phyloP scores from a whole-genome alignment of 2,888 invertebrate genomes.

The Seira musarum region DNA sequence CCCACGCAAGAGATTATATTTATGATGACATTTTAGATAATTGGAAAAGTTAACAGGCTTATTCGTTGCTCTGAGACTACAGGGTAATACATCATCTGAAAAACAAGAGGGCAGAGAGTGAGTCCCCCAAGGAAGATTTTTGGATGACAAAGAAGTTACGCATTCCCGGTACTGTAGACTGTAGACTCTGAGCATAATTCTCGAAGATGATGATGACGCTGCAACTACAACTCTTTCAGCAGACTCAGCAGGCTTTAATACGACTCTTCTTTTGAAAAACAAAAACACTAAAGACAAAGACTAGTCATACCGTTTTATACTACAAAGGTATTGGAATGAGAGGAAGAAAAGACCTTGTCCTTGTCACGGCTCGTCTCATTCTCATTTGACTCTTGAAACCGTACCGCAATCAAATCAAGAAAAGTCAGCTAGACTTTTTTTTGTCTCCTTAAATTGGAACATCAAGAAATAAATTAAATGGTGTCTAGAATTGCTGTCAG shows the following conservation, averaged over 20 bases:
- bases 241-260: neutral
- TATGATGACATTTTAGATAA: slow-evolving; percentile 6
- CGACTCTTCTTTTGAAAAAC: neutral
- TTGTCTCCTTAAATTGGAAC: neutral
- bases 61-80: neutral
- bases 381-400: neutral
- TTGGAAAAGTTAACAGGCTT: slow-evolving; percentile 1
- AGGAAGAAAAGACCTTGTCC: neutral
- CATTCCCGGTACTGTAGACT: neutral
- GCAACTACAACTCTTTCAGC: neutral
- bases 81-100: neutral
- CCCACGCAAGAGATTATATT: neutral
- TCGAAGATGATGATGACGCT: slow-evolving; percentile 1
- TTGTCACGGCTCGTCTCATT: slow-evolving; percentile 1
- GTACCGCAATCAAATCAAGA: neutral
- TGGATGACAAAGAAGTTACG: neutral
- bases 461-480: neutral
- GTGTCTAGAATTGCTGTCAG: neutral
- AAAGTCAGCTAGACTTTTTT: neutral
- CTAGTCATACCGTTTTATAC: neutral
- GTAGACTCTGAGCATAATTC: neutral
- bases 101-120: neutral
- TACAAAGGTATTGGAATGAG: neutral
- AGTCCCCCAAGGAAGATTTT: neutral
- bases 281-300: neutral